Conservation (phyloP, 2,113 vertebrate genomes). For the Scopus umbretta region DNA sequence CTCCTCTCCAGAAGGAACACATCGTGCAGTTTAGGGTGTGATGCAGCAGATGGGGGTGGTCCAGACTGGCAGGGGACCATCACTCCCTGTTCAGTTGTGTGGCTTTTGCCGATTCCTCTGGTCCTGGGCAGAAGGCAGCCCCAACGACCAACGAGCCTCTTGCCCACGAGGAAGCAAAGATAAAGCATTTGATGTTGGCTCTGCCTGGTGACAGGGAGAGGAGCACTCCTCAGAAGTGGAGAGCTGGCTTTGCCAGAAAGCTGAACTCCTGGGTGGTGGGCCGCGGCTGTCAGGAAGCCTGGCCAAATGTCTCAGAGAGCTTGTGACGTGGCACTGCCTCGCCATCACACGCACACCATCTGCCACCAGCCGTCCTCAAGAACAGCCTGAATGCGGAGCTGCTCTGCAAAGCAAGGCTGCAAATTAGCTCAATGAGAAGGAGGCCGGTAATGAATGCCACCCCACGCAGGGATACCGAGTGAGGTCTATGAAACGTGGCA, state of each 20-base stretch:
- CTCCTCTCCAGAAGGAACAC: neutral
- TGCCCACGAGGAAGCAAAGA: neutral
- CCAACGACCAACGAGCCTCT: neutral
- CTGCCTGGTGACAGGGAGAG: neutral
- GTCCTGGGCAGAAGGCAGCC: neutral
- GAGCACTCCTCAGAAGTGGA: neutral
- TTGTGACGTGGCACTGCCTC: conserved; percentile 31
- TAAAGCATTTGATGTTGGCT: neutral
- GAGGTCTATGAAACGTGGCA: neutral
- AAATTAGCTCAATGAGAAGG: neutral
- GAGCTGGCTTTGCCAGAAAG: neutral
- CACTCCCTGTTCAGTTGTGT: fast-evolving
- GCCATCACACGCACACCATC: conserved; percentile 3
- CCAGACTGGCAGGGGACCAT: neutral
- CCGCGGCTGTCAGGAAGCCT: conserved; percentile 2
- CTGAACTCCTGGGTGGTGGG: conserved; percentile 2
- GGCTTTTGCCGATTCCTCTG: neutral
- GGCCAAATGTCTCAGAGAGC: conserved; percentile 21
- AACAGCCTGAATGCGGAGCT: neutral
- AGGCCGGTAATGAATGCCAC: neutral
- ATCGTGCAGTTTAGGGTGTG: neutral
- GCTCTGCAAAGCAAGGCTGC: conserved; percentile 2
- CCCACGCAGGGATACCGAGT: neutral
- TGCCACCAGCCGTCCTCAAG: neutral
- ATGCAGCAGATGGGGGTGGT: neutral